phyloP scores from a whole-genome alignment of 1,140 invertebrate species.

The Drosophila pseudoobscura region DNA sequence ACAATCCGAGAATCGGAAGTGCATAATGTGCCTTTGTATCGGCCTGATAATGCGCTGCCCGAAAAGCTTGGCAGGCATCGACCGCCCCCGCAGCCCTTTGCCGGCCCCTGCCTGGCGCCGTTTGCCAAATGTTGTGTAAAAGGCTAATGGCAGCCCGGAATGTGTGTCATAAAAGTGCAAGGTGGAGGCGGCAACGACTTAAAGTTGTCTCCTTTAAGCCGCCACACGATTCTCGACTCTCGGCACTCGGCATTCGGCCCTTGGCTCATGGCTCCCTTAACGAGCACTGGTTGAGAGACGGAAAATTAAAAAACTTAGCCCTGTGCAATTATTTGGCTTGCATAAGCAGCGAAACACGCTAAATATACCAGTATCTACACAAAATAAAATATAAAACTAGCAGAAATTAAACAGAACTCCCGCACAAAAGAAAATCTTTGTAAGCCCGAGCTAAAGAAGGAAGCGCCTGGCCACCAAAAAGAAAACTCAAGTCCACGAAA shows the following conservation, averaged over 20 bases:
- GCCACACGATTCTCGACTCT: background rate
- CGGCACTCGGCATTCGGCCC: background rate
- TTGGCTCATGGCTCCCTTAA: conserved; percentile 52
- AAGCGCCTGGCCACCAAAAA: background rate
- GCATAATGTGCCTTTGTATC: conserved; percentile 80
- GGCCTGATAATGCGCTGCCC: conserved; percentile 70
- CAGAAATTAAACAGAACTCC: conserved; percentile 68
- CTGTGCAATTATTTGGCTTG: conserved; percentile 69
- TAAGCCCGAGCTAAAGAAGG: conserved; percentile 15
- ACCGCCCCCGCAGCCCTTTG: conserved; percentile 1
- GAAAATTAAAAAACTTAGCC: conserved; percentile 75
- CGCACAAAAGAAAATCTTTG: conserved; percentile 58
- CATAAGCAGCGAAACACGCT: conserved; percentile 49
- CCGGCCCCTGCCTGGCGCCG: conserved; percentile 31
- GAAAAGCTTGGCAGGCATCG: conserved; percentile 53
- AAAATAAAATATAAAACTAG: conserved; percentile 36
- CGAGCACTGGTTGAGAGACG: conserved; percentile 27
- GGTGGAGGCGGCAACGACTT: conserved; percentile 11
- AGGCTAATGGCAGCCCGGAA: conserved; percentile 50
- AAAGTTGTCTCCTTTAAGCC: conserved; percentile 28
- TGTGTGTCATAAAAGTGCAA: conserved; percentile 76
- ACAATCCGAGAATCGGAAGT: conserved; percentile 67
- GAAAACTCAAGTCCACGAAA: conserved; percentile 27
- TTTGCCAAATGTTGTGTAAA: conserved; percentile 81
- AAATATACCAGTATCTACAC: conserved; percentile 14